Evolutionary conservation across 2,888 invertebrate genomes (phyloP), one percentile per base, ranked within the genome.

Genomic region (Sarcophaga carnaria): DNA sequence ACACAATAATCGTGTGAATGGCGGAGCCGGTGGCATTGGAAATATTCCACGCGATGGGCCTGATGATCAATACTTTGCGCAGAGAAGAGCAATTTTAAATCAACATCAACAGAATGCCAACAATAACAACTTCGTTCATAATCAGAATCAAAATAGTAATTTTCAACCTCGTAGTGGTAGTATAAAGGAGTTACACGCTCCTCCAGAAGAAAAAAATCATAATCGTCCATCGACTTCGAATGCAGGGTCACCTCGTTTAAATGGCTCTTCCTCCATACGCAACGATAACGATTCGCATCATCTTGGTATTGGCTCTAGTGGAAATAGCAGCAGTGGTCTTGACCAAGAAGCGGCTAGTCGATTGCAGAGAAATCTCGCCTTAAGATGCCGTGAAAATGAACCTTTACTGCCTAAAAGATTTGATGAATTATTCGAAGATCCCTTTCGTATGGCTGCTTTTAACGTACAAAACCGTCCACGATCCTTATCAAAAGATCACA

Each of bases 391-490:
- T 2, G 93, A 93, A 82, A 92, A 93, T 71, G 93, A 93, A 80
- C 92, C 93, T 3, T 88, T 92, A 85, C 85, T 93, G 69, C 93
- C 93, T 70, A 93, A 93, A 80, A 91, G 93, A 47, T 93, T 93
- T 76, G 93, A 93, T 83, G 93, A 93, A 82, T 90, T 92, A 14
- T 91, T 91, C 83, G 94, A 94, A 90, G 94, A 94, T 90, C 94
- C 93, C 2, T 93, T 95, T 83, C 94, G 94, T 79, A 94, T 95
- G 94, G 95, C 95, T 25, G 95, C 95, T 12, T 95, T 95, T 88
- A 94, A 94, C 83, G 93, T 93, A 67, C 92, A 92, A 83, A 91
- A 90, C 78, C 91, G 92, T 78, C 91, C 92, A 66, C 90, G 91
- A 11, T 92, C 92, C 63, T 92, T 93, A 54, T 95, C 95, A 90